These are phyloP conservation scores for Chloroceryle inda DNA, from an alignment of 2,797 vertebrate species.

Conservation along the genomic window DNA sequence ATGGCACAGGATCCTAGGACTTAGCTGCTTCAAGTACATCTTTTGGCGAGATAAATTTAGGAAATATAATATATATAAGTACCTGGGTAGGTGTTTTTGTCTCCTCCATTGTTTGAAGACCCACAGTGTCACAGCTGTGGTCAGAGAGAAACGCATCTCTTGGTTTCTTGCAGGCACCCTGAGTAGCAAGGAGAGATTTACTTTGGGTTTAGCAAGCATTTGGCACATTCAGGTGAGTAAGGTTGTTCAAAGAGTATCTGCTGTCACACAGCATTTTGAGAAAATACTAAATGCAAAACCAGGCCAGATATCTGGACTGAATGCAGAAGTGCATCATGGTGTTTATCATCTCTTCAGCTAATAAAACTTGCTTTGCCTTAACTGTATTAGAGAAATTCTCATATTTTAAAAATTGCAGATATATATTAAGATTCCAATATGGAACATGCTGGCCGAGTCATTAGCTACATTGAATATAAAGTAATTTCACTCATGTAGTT, in stretches of 20 bases:
- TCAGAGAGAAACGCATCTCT: slow-evolving; percentile 50
- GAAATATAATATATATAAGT: neutral
- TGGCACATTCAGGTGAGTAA: neutral
- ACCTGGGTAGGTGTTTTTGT: neutral
- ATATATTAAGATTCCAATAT: neutral
- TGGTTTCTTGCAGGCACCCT: slow-evolving; percentile 60
- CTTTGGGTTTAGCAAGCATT: neutral
- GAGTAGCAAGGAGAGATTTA: slow-evolving; percentile 52
- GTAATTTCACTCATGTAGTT: neutral
- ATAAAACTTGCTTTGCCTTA: neutral
- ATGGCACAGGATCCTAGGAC: neutral
- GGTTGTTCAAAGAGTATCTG: neutral
- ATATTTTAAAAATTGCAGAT: neutral
- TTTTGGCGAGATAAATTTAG: neutral
- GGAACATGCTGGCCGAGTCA: neutral
- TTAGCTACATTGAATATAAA: neutral
- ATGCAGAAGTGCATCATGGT: neutral
- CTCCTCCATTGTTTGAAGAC: neutral
- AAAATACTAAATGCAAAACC: neutral
- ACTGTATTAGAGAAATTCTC: neutral
- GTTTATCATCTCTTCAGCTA: slow-evolving; percentile 1
- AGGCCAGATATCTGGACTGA: neutral
- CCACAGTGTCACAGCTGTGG: slow-evolving; percentile 58
- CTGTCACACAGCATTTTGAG: neutral
- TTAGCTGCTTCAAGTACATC: neutral